A percentile compares a stretch with the other conserved stretches of the same genome.
phyloP scores from a whole-genome alignment of 1,140 invertebrate genomes.

The Drosophila aff. region DNA sequence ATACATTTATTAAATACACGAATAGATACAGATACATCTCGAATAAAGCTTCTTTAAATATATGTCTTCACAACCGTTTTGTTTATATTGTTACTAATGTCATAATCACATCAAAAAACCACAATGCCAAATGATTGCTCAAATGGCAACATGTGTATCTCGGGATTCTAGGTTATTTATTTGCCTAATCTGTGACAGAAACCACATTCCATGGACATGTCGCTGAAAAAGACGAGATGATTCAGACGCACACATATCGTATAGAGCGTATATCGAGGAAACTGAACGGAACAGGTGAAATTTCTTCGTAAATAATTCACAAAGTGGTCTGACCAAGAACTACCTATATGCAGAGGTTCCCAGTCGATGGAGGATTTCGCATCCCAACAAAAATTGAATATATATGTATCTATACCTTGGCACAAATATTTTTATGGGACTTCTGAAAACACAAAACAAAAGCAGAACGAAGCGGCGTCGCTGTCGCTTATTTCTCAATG shows the following conservation, averaged over 20 bases:
- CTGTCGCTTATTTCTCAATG: constrained; percentile 69
- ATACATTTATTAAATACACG: not conserved
- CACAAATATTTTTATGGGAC: constrained; percentile 62
- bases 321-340: constrained; percentile 25
- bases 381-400: constrained; percentile 13
- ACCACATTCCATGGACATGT: constrained; percentile 30
- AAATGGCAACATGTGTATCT: constrained; percentile 31
- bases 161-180: constrained; percentile 17
- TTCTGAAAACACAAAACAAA: constrained; percentile 60
- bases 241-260: constrained; percentile 1
- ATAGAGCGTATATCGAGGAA: constrained; percentile 16
- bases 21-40: not conserved
- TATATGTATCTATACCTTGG: constrained; percentile 9
- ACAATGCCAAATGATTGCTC: constrained; percentile 25
- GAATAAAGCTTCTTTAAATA: not conserved
- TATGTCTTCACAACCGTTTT: not conserved
- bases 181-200: constrained; percentile 17
- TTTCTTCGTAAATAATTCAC: constrained; percentile 28
- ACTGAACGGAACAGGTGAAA: constrained; percentile 73
- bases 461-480: constrained; percentile 16
- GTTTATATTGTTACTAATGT: constrained; percentile 1
- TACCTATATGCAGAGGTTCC: constrained; percentile 35
- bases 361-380: constrained; percentile 24
- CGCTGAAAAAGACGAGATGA: constrained; percentile 16
- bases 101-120: constrained; percentile 21